Percentiles rank a stretch among this genome's conserved stretches.
Conservation (phyloP, 2,113 vertebrate species). For the Scopus umbretta region DNA sequence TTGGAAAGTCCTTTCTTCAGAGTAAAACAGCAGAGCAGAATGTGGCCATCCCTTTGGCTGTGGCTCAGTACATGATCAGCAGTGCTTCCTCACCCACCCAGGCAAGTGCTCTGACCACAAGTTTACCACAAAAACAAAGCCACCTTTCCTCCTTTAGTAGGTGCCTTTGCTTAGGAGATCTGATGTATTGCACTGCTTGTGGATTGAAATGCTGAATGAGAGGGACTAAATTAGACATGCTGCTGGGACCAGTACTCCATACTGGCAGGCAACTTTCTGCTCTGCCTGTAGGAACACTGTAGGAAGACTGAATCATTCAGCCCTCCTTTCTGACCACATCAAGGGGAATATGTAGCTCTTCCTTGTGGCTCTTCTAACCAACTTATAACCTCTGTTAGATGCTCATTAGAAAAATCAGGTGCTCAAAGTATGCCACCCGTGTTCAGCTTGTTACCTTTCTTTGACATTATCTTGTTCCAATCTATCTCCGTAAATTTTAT, state of each 20-base stretch:
- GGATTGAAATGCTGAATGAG: not conserved
- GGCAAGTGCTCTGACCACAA: not conserved
- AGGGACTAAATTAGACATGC: not conserved
- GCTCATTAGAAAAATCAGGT: not conserved
- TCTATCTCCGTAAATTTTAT: not conserved
- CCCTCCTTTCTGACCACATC: not conserved
- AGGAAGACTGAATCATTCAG: not conserved
- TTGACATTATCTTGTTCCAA: not conserved
- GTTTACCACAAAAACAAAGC: rapidly evolving
- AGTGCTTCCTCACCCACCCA: not conserved
- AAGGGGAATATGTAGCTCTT: not conserved
- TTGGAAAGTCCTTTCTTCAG: not conserved
- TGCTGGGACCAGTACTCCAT: not conserved
- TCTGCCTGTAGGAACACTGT: not conserved
- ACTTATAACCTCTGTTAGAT: not conserved
- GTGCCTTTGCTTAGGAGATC: not conserved
- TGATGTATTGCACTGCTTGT: not conserved
- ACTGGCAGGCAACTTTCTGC: not conserved
- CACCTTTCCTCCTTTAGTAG: not conserved
- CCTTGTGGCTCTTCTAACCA: not conserved
- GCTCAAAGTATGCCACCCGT: not conserved
- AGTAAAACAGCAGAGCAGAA: not conserved
- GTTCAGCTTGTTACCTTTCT: not conserved
- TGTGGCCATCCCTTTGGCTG: not conserved
- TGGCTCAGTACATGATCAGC: not conserved